Evolutionary conservation across 2,113 vertebrate species (phyloP), one percentile per base, ranked within the genome.

Genomic region (Equus quagga): DNA sequence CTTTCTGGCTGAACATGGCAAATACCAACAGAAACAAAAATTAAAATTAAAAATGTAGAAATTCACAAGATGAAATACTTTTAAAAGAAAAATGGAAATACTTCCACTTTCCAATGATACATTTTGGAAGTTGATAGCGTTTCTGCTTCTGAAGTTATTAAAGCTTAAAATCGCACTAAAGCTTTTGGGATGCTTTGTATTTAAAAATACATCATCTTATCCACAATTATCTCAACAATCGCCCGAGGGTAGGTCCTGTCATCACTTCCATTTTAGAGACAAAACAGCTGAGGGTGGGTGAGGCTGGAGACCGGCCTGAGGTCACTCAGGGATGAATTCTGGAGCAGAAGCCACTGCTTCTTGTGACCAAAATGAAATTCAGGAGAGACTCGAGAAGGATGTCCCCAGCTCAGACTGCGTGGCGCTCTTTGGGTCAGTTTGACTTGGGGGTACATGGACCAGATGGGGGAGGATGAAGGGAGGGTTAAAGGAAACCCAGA

Each of bases 1-100:
- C 41, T 67, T 85, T 85, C 49, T 28, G 44, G 65, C 72, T 65
- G 36, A 88, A 65, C 86, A 36, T 0, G 54, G 85, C n/a, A 93
- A 94, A 94, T 97, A 97, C 7, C 91, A 89, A 94, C 88, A 60
- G 19, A 91, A 93, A 91, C 31, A 88, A 89, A 97, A 96, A 91
- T 97, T 88, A 89, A 95, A 93, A 90, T 95, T 90, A 89, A 97
- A 94, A 81, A 94, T 89, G 58, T 88, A 94, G 88, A 78, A 78
- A 96, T 94, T 91, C 69, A 75, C 56, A 69, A 78, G 75, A 86
- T 65, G 24, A 8, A 80, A 78, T 80, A 89, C 26, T 72, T 81
- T 78, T 80, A 49, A 33, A 60, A 54, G 26, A 62, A 62, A 80
- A 86, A 73, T 41, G 26, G 41, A 87, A 86, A 36, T 8, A 10